Conservation (phyloP, 2,797 vertebrate genomes). For the Champsocephalus gunnari region DNA sequence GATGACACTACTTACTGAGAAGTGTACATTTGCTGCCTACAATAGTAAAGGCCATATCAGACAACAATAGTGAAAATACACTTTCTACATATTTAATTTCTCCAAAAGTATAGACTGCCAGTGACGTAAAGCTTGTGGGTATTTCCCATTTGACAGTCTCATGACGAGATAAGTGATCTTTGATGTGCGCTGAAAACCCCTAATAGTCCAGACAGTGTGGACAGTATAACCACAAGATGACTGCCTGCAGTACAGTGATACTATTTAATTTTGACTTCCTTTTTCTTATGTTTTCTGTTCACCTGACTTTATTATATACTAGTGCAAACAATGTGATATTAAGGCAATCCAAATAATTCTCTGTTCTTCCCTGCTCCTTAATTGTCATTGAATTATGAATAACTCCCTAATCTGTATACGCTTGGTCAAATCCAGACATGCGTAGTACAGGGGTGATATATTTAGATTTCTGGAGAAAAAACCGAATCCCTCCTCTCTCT, state of each 20-base stretch:
- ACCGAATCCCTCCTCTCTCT: slow-evolving; percentile 11
- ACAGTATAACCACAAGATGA: background rate
- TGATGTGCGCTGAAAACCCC: background rate
- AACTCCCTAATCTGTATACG: slow-evolving; percentile 16
- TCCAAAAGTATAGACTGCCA: background rate
- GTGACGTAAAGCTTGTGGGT: background rate
- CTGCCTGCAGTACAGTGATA: background rate
- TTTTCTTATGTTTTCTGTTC: background rate
- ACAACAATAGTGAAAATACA: background rate
- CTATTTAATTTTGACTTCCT: background rate
- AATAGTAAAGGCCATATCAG: background rate
- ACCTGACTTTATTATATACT: background rate
- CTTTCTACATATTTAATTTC: background rate
- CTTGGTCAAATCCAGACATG: slow-evolving; percentile 27
- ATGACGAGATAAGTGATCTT: slow-evolving; percentile 4
- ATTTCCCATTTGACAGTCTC: slow-evolving; percentile 6
- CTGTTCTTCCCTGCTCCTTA: background rate
- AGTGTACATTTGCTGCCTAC: background rate
- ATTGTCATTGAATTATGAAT: slow-evolving; percentile 1
- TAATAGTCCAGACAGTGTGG: background rate
- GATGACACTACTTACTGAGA: background rate
- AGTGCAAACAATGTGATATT: background rate
- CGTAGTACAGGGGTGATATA: slow-evolving; percentile 36
- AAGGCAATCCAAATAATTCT: background rate
- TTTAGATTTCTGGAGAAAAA: slow-evolving; percentile 37